Evolutionary conservation across 2,888 invertebrate genomes (phyloP), one percentile per base, ranked within the genome.

Genomic region (Ophion costatus): DNA sequence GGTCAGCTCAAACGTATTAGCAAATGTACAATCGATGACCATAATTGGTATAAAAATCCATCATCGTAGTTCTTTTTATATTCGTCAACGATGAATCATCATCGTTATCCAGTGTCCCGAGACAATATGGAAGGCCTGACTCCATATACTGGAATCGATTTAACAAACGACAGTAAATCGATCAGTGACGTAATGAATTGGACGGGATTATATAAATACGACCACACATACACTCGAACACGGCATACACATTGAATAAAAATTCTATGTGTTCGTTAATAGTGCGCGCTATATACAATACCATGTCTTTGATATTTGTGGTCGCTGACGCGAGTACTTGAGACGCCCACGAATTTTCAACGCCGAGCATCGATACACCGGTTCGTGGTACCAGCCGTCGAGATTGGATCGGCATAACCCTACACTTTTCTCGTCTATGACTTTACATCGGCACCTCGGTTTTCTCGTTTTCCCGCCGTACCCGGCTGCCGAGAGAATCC

Each of bases 311-410:
- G 64, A 92, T 87, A 87, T 90, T 90, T 63, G 87, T 81, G 79
- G 89, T 86, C 70, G 88, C 84, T 66, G 90, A 87, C 56, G 89
- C 83, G 69, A 90, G 77, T 42, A 94, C 94, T 89, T 94, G 94
- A n/a, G 95, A 95, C 69, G 95, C 95, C 96, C 96, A 96, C 38
- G 95, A 95, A 84, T 95, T 95, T 89, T 95, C 94, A 78, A 95
- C 92, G 91, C 95, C 95, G 78, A 95, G 73, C 80, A 83, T 91
- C 14, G 95, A 95, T 63, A 95, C 94, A 22, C 94, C 94, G 74
- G 74, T 67, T 17, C 88, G 90, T 57, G 90, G 82, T 80, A 88
- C 88, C 77, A 89, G 83, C n/a, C 82, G 84, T 74, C 89, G 89
- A 67, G 90, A 85, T 79, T 86, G 89, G 45, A 89, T 89, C 74